Evolutionary conservation across 2,888 invertebrate genomes (phyloP), one percentile per base, ranked within the genome.

Genomic region (Coenonympha arcania): DNA sequence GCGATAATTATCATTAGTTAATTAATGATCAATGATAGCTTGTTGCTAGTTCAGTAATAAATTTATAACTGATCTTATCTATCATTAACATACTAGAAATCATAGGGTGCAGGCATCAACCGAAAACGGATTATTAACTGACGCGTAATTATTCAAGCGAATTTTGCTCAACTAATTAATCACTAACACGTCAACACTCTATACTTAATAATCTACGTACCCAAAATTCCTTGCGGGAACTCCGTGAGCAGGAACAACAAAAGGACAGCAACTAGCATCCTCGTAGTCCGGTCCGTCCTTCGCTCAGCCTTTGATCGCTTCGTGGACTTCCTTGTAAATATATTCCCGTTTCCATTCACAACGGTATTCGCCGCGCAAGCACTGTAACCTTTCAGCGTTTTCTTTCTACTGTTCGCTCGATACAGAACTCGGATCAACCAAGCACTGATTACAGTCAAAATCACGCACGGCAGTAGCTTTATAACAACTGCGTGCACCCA

Each of bases 171-270:
- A n/a, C n/a, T n/a, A n/a, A n/a, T n/a, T n/a, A n/a, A n/a, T n/a
- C n/a, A n/a, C n/a, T n/a, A n/a, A n/a, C n/a, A n/a, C n/a, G n/a
- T n/a, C n/a, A n/a, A n/a, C n/a, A n/a, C n/a, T n/a, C n/a, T n/a
- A n/a, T n/a, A n/a, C n/a, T n/a, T n/a, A n/a, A n/a, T n/a, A n/a
- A n/a, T n/a, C n/a, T n/a, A 48, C 60, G 62, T 44, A 81, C 93
- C 93, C 48, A 93, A 79, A 39, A 90, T 88, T 4, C 91, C 94
- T 66, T 95, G 94, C 0, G 96, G 97, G 59, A 96, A 92, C 76
- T 97, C 97, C 0, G 96, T 96, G 39, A 96, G 79, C 2, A 97
- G 87, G 68, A 97, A 97, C 2, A 97, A 87, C 2, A 95, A 77
- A 1, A 97, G 87, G 0, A 97, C 94, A 0, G 95, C 96, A 1